Evolutionary conservation across 1,140 invertebrate species (phyloP), one percentile per base, ranked within the genome.

Genomic region (Phortica variegata): DNA sequence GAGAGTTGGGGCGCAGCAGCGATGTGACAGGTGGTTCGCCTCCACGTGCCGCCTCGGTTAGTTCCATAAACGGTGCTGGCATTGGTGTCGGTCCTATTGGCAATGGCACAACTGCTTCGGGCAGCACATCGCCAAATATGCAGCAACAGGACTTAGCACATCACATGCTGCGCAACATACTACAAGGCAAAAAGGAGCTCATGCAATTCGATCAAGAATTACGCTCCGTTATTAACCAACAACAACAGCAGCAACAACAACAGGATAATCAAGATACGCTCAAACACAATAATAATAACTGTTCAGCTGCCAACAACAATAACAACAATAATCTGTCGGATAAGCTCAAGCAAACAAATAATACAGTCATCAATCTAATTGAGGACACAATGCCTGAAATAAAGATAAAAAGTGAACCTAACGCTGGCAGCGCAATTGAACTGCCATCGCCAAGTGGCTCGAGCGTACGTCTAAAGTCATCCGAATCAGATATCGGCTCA

Each of bases 161-260:
- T 76, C 86, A 90, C 74, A 90, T 91, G 83, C 81, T 90, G 43
- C 81, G 89, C 26, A 89, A 91, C 60, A 90, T 91, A 62, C 80
- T 91, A 39, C 89, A 91, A 72, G 88, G 86, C 33, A 90, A 90
- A 66, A 88, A 91, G 73, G 86, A 87, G 54, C 75, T 87, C 21
- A 77, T 87, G 68, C 81, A 84, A 36, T 77, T 87, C 3, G 82
- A 84, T 54, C 81, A 83, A 56, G 83, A 84, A 56, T 60, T 84
- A 55, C 77, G 82, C 47, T 70, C 69, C 6, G 77, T 73, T 12
- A 75, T 73, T 54, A 56, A 70, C n/a, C 65, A 71, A 77, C 65
- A 82, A 77, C 71, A 81, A 74, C 71, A 82, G 72, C 69, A 83
- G 78, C 53, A 83, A 76, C 57, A 81, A 69, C 44, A 82, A 79